Conservation (phyloP, 1,140 invertebrate genomes). For the Sycophaga agraensis region DNA sequence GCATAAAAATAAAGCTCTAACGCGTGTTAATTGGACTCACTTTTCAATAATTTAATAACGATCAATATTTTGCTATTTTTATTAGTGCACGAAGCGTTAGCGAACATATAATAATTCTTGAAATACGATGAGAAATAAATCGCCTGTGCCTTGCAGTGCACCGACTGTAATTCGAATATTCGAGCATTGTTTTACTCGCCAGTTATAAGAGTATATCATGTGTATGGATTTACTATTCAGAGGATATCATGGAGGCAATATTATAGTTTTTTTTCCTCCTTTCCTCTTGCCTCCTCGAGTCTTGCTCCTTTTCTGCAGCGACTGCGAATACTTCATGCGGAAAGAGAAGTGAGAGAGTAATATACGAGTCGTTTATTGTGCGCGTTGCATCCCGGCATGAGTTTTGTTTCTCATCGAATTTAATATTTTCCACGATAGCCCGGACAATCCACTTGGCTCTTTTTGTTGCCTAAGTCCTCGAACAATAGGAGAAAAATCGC, state of each 20-base stretch:
- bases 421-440: slow-evolving; percentile 1
- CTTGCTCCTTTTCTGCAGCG: neutral
- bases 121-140: too few species aligned
- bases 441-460: neutral
- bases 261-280: neutral
- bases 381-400: neutral
- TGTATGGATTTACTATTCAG: too few species aligned
- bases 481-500: neutral
- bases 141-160: too few species aligned
- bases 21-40: too few species aligned
- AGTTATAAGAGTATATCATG: too few species aligned
- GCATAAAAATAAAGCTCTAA: too few species aligned
- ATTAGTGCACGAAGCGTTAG: too few species aligned
- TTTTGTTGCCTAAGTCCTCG: neutral
- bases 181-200: too few species aligned
- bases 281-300: neutral
- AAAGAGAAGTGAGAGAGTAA: slow-evolving; percentile 4
- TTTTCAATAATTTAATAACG: too few species aligned
- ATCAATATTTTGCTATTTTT: too few species aligned
- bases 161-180: too few species aligned
- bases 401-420: slow-evolving; percentile 8
- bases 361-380: neutral
- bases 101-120: too few species aligned
- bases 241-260: neutral
- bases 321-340: neutral